These are phyloP conservation scores for Stegodyphus mimosarum DNA, from an alignment of 1,140 invertebrate species.

Conservation along the genomic window DNA sequence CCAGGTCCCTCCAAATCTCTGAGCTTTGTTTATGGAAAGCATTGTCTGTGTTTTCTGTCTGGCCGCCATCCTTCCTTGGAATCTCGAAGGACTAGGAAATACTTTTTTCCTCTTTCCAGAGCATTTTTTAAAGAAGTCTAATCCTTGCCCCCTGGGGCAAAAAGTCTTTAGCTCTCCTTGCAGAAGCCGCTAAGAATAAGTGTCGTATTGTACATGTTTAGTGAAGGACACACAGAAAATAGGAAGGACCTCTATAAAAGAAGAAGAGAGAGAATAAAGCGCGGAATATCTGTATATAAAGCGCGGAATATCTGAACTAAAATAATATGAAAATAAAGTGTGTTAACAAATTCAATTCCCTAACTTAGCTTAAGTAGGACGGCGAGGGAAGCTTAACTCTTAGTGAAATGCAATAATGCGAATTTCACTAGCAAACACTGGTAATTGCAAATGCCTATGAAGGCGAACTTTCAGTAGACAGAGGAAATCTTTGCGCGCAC, in stretches of 20 bases:
- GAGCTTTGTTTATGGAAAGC: constrained; percentile 26
- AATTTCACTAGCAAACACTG: no score
- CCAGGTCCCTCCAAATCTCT: constrained; percentile 9
- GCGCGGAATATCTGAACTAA: no score
- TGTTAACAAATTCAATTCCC: no score
- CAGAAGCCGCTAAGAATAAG: constrained; percentile 33
- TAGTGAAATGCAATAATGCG: no score
- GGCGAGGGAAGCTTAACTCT: no score
- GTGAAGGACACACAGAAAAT: background rate
- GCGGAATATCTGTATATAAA: constrained; percentile 21
- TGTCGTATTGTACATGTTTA: constrained; percentile 21
- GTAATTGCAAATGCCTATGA: no score
- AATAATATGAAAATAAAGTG: no score
- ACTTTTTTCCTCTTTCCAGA: background rate
- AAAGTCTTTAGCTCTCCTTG: constrained; percentile 24
- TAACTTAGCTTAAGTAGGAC: no score
- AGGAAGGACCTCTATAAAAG: background rate
- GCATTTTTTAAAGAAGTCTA: background rate
- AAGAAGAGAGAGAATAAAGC: constrained; percentile 29
- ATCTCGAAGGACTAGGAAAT: background rate
- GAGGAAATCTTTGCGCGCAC: no score
- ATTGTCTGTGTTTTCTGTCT: constrained; percentile 7
- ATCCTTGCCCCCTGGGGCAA: constrained; percentile 16
- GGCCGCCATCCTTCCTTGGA: background rate
- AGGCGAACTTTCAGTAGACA: no score